Evolutionary conservation across 2,888 invertebrate species (phyloP).

Genomic region (Ptychoptera contaminata): DNA sequence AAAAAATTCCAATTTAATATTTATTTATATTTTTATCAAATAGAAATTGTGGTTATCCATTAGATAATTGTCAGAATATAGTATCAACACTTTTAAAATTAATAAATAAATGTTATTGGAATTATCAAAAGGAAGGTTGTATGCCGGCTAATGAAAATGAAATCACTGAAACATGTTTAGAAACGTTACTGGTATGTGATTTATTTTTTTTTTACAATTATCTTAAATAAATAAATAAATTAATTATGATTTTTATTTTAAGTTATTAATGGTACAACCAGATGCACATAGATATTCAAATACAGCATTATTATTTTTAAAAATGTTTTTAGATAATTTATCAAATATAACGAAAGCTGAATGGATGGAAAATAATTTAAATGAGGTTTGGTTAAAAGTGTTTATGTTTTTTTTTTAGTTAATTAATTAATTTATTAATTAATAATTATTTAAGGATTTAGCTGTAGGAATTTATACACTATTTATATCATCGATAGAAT

Average conservation of each 20-base stretch:
- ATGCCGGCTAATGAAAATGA: constrained; percentile 39
- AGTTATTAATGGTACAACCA: constrained; percentile 34
- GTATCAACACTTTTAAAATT: constrained; percentile 28
- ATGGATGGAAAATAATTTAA: constrained; percentile 31
- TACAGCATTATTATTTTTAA: constrained; percentile 39
- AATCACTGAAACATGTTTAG: constrained; percentile 43
- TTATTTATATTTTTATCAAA: not conserved
- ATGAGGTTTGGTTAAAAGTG: constrained; percentile 15
- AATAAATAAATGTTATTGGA: constrained; percentile 31
- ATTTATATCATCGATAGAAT: constrained; percentile 53
- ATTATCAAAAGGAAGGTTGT: constrained; percentile 31
- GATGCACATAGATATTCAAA: constrained; percentile 42
- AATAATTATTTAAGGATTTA: constrained; percentile 37
- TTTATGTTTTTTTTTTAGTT: not conserved
- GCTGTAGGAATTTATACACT: constrained; percentile 49
- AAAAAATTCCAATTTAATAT: not conserved
- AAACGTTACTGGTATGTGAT: constrained; percentile 42
- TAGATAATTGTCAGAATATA: constrained; percentile 26
- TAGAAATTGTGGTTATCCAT: constrained; percentile 25
- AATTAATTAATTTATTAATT: constrained; percentile 6
- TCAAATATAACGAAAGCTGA: constrained; percentile 36
- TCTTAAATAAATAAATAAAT: not conserved
- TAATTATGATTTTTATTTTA: not conserved
- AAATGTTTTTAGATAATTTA: constrained; percentile 41
- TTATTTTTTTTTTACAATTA: too few species aligned